These are phyloP conservation scores for Sus cebifrons DNA, from an alignment of 2,797 vertebrate genomes.

Conservation along the genomic window DNA sequence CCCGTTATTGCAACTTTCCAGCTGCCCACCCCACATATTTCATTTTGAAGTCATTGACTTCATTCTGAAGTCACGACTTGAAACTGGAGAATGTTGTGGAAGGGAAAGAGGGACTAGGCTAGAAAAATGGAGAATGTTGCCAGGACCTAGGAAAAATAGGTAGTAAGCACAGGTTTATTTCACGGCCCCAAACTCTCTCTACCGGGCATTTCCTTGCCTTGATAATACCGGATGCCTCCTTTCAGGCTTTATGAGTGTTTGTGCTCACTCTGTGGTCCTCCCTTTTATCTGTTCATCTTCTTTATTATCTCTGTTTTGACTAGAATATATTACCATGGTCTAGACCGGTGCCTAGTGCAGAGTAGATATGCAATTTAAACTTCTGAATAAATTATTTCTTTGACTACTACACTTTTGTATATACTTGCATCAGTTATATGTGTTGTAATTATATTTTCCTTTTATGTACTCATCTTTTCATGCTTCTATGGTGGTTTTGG, in stretches of 20 bases:
- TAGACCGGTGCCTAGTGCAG: background rate
- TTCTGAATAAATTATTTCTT: constrained; percentile 17
- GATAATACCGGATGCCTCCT: background rate
- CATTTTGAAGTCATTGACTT: constrained; percentile 39
- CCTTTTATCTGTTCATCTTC: background rate
- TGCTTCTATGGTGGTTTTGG: background rate
- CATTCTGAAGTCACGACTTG: constrained; percentile 28
- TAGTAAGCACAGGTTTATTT: background rate
- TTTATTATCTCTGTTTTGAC: background rate
- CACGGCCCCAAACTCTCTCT: background rate
- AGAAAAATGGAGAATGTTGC: constrained; percentile 3
- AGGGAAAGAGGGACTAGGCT: background rate
- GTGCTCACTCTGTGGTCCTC: background rate
- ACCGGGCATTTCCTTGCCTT: background rate
- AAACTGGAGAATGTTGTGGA: background rate
- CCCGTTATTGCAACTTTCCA: background rate
- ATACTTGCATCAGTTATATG: background rate
- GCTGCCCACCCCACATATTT: background rate
- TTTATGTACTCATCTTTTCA: background rate
- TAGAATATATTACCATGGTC: background rate
- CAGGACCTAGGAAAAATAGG: background rate
- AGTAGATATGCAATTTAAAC: background rate
- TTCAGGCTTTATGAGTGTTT: background rate
- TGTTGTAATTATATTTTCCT: constrained; percentile 46
- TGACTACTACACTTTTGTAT: background rate